Evolutionary conservation across 1,140 invertebrate genomes (phyloP), one percentile per base, ranked within the genome.

Genomic region (Ceratosolen fusciceps): DNA sequence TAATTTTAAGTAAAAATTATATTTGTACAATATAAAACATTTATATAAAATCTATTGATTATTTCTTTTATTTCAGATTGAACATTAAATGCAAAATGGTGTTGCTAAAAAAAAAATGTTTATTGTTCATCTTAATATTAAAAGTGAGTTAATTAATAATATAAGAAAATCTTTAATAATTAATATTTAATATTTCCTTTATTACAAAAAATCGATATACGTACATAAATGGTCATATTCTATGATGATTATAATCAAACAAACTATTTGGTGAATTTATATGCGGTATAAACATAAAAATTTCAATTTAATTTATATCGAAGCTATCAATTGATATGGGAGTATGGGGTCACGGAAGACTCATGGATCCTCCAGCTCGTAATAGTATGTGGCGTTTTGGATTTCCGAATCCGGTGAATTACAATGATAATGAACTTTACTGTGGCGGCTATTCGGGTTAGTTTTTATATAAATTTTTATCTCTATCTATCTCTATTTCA

Each of bases 341-440:
- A 74, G 85, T 87, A 24, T 73, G 70, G 74, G 94, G 95, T 10
- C 97, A 98, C 90, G 95, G 95, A 1, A 88, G 95, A 29, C 88
- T 96, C 52, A 96, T 98, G 94, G 96, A 98, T 87, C 97, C 97
- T 0, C 96, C 97, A 1, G 93, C 96, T 0, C 92, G 97, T 26
- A 98, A 98, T 90, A 94, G 94, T 26, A 97, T 97, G 95, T 98
- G 97, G 97, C 91, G 97, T 68, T 96, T 97, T 85, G 97, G 97
- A 2, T 98, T 95, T 89, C 94, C 95, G 1, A 98, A 96, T 90
- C 96, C 96, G 1, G 95, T 97, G 14, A 97, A 98, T 89, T 98
- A 98, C 85, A 97, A 98, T 83, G 97, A 98, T 86, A 98, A 97
- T 83, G 96, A 94, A 84, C 87, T 94, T 0, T 94, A 92, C 85